Evolutionary conservation across 2,888 invertebrate genomes (phyloP), one percentile per base, ranked within the genome.

Genomic region (Trichopoda pennipes): DNA sequence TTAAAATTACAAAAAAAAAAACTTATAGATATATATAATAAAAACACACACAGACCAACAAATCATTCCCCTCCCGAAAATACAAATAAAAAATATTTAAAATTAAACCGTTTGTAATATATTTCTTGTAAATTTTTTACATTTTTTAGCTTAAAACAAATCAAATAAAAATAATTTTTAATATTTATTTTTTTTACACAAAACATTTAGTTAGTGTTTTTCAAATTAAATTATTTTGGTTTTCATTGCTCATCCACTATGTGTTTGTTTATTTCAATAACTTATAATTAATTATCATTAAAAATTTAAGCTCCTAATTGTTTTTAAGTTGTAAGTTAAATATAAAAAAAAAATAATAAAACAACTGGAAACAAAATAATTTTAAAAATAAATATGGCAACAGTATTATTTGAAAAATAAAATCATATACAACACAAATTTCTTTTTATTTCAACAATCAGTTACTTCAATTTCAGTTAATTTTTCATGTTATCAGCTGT

Each of bases 331-430:
- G 75, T 78, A 81, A 75, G 70, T 63, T 63, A 49, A 66, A 69
- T 72, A 38, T 55, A 32, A 84, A 84, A 80, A 78, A n/a, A n/a
- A n/a, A n/a, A n/a, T n/a, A n/a, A 78, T 74, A 73, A 70, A 81
- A 1, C n/a, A 74, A 81, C 51, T 69, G 69, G 17, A 72, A 72
- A 51, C 14, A 53, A 77, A 72, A 56, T 9, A 80, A 66, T 68
- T 74, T 74, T 78, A 35, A 53, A 78, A 84, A 83, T 85, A 85
- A 85, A 85, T 80, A 86, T 86, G 85, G 82, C 84, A 85, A 84
- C 81, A 84, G 78, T 81, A 84, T 85, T 86, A 85, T 82, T 85
- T 83, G 28, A 74, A 77, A 69, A 85, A 80, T 81, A 80, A 82
- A 78, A 76, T 6, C 38, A 38, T 38, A 38, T 19, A 51, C n/a